Conservation (phyloP, 2,797 vertebrate genomes). For the Hydrocynus forskahlii region DNA sequence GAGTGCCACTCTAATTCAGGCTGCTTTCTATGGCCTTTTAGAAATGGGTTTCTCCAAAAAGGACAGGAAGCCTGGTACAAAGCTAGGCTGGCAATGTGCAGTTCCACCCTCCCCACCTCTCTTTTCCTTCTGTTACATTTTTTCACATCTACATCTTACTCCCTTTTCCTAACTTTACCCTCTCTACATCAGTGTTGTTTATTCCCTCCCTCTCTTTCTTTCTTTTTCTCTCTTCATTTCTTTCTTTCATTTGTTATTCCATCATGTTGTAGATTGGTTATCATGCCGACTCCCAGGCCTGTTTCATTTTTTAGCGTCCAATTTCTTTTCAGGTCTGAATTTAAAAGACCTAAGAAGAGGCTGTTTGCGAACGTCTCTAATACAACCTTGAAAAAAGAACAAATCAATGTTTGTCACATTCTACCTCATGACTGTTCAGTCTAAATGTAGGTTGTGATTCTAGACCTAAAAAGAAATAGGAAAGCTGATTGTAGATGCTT, state of each 20-base stretch:
- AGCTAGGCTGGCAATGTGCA: conserved; percentile 67
- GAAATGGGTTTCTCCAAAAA: conserved; percentile 67
- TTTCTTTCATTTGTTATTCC: background rate
- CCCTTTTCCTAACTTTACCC: conserved; percentile 50
- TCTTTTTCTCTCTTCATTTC: background rate
- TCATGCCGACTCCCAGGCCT: background rate
- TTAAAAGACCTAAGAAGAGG: background rate
- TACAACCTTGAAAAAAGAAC: background rate
- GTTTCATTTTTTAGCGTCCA: background rate
- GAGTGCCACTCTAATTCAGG: conserved; percentile 64
- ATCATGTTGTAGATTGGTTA: background rate
- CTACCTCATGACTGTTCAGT: background rate
- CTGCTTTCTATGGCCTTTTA: conserved; percentile 59
- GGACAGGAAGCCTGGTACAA: conserved; percentile 77
- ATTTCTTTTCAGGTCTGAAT: background rate
- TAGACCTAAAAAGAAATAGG: too few species aligned
- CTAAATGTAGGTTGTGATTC: background rate
- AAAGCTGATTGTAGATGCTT: too few species aligned
- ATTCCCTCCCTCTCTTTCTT: conserved; percentile 39
- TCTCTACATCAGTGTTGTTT: conserved; percentile 2
- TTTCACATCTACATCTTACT: conserved; percentile 47
- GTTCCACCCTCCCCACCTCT: conserved; percentile 62
- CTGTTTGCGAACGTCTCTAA: background rate
- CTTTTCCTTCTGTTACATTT: conserved; percentile 66
- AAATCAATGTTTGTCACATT: background rate